A percentile compares a stretch with the other conserved stretches of the same genome.
phyloP scores from a whole-genome alignment of 2,113 vertebrate genomes.

The Setophaga petechia region DNA sequence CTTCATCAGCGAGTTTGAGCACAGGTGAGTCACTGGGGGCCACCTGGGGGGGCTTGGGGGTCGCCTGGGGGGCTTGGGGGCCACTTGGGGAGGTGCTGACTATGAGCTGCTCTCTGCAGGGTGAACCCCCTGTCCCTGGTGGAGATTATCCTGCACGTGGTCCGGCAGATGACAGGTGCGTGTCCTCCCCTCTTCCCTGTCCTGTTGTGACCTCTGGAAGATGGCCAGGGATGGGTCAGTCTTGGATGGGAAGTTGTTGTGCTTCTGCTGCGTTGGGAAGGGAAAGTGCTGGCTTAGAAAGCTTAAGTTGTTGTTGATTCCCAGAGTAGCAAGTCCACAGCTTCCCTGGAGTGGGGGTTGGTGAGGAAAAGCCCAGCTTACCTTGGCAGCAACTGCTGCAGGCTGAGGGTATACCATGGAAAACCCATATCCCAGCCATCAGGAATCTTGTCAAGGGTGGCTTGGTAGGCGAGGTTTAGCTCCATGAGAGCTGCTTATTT shows the following conservation, averaged over 20 bases:
- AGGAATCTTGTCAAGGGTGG: fast-evolving
- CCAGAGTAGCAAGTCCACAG: fast-evolving
- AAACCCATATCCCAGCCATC: not conserved
- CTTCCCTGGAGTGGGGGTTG: not conserved
- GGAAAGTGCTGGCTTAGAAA: not conserved
- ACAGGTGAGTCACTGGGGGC: slow-evolving; percentile 82
- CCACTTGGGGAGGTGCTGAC: not conserved
- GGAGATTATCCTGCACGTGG: slow-evolving; percentile 93
- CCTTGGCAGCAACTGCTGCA: not conserved
- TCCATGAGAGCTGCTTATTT: not conserved
- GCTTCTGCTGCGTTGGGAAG: not conserved
- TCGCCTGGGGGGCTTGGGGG: not conserved
- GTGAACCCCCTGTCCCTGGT: slow-evolving; percentile 96
- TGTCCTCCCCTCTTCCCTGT: fast-evolving
- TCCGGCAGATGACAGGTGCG: slow-evolving; percentile 91
- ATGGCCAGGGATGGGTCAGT: too few relatives aligned
- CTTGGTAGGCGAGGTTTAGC: not conserved
- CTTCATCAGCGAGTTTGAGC: slow-evolving; percentile 96
- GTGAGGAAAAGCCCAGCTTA: not conserved
- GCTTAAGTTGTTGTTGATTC: fast-evolving
- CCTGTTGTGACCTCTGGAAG: fast-evolving
- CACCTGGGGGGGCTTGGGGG: not conserved
- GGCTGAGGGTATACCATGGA: fast-evolving
- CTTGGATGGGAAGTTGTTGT: fast-evolving
- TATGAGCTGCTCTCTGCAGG: slow-evolving; percentile 64